Evolutionary conservation across 2,797 vertebrate species (phyloP).

Genomic region (Chrosomus eos): DNA sequence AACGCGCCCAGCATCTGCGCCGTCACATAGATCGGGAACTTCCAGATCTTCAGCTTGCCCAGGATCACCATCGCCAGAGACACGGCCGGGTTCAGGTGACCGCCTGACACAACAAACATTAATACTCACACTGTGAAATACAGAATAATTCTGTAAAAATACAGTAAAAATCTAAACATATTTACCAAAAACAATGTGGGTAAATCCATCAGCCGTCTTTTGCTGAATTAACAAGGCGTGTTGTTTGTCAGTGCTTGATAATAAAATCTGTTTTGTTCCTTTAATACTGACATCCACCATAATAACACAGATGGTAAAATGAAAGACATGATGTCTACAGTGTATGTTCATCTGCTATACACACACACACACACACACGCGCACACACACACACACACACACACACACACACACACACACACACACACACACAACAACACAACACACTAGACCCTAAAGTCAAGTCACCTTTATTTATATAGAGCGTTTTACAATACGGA

Average conservation of each 20-base stretch:
- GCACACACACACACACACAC: neutral
- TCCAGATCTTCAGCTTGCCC: constrained; percentile 91
- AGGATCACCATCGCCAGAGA: constrained; percentile 94
- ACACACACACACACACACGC: neutral
- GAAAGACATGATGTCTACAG: no score
- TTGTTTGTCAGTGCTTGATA: neutral
- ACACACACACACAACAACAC: no score
- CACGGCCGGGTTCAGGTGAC: constrained; percentile 91
- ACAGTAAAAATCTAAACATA: no score
- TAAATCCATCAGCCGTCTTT: neutral
- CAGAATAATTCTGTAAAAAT: neutral
- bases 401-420: neutral
- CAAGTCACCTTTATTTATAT: no score
- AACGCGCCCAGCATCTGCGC: constrained; percentile 95
- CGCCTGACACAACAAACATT: constrained; percentile 74
- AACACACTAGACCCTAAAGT: no score
- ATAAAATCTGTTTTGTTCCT: neutral
- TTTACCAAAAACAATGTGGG: neutral
- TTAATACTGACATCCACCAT: no score
- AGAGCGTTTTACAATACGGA: no score
- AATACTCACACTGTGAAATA: neutral
- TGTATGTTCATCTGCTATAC: no score
- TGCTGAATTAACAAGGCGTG: neutral
- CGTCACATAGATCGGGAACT: constrained; percentile 90
- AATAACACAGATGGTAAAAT: no score